Percentiles rank a stretch among this genome's conserved stretches.
Conservation (phyloP, 2,113 vertebrate genomes). For the Procavia capensis region DNA sequence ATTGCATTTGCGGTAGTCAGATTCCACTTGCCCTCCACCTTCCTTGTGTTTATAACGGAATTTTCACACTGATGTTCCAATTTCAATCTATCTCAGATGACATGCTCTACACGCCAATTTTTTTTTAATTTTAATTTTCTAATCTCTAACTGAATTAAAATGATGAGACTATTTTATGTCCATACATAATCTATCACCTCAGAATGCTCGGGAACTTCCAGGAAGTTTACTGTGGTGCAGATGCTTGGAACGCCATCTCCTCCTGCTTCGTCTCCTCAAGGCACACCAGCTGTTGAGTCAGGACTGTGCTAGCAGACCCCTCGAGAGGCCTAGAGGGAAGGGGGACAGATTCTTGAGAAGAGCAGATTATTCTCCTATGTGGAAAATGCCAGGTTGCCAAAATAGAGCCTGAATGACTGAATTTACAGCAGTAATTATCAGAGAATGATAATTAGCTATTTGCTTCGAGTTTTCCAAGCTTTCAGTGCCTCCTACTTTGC, state of each 20-base stretch:
- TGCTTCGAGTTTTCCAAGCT: constrained; percentile 35
- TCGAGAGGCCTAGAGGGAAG: neutral
- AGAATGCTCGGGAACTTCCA: constrained; percentile 73
- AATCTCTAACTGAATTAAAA: constrained; percentile 82
- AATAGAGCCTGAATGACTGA: constrained; percentile 45
- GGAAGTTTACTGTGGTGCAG: constrained; percentile 47
- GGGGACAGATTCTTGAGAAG: neutral
- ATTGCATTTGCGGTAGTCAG: constrained; percentile 49
- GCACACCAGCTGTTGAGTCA: neutral
- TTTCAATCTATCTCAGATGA: constrained; percentile 80
- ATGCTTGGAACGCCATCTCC: neutral
- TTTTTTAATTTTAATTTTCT: constrained; percentile 77
- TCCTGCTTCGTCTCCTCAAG: neutral
- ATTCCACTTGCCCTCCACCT: constrained; percentile 50
- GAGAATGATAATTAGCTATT: constrained; percentile 64
- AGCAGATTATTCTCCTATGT: neutral
- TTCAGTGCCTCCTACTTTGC: neutral
- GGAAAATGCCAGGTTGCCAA: constrained; percentile 60
- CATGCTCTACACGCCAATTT: constrained; percentile 61
- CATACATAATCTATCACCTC: constrained; percentile 69
- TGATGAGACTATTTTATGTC: constrained; percentile 80
- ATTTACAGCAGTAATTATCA: constrained; percentile 52
- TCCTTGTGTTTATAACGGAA: constrained; percentile 54
- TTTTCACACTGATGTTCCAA: constrained; percentile 71
- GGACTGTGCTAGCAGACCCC: neutral